Evolutionary conservation across 2,888 invertebrate genomes (phyloP).

Genomic region (Watsonalla cultraria): DNA sequence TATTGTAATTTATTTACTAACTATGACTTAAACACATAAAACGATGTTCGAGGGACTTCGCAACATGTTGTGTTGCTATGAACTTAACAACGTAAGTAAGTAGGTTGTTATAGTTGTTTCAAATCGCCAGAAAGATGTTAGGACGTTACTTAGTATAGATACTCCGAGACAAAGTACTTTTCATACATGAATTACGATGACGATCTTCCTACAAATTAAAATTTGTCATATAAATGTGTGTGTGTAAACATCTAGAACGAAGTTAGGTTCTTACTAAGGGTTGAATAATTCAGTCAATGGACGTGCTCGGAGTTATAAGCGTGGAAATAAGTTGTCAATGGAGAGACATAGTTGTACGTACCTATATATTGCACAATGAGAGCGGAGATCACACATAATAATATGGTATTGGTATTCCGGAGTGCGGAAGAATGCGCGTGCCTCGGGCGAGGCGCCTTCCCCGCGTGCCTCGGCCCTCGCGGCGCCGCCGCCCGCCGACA

Average conservation of each 20-base stretch:
- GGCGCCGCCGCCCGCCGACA: constrained; percentile 20
- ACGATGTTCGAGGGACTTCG: too few species aligned
- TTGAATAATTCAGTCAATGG: constrained; percentile 35
- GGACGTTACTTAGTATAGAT: too few species aligned
- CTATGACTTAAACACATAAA: too few species aligned
- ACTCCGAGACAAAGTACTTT: too few species aligned
- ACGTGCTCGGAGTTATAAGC: constrained; percentile 56
- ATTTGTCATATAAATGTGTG: neutral
- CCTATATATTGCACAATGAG: constrained; percentile 59
- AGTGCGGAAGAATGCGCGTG: constrained; percentile 68
- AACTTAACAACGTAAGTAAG: too few species aligned
- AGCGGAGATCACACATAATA: constrained; percentile 72
- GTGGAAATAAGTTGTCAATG: constrained; percentile 54
- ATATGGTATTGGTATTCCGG: constrained; percentile 72
- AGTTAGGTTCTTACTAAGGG: constrained; percentile 12
- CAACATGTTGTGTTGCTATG: too few species aligned
- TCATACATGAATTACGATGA: too few species aligned
- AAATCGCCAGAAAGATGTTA: too few species aligned
- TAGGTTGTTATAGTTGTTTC: too few species aligned
- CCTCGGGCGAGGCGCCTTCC: constrained; percentile 52
- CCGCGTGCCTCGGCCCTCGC: constrained; percentile 37
- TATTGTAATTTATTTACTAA: too few species aligned
- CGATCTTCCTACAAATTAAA: too few species aligned
- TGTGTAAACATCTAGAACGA: constrained; percentile 3
- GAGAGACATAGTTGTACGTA: constrained; percentile 26